Evolutionary conservation across 2,888 invertebrate genomes (phyloP).

Genomic region (Parapristionchus giblindavisi): DNA sequence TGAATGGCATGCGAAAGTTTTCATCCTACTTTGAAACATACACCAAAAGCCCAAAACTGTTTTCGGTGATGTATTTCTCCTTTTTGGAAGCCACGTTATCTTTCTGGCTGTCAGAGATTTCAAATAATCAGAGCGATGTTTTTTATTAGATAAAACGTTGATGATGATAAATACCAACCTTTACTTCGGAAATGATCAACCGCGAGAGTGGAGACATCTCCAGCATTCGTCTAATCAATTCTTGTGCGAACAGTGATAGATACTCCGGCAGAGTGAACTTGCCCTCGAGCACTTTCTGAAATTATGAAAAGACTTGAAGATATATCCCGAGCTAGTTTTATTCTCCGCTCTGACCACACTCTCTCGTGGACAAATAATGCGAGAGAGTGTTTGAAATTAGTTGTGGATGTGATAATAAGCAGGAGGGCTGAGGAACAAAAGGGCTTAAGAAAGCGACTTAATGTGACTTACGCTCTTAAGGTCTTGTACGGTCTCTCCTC

Average conservation of each 20-base stretch:
- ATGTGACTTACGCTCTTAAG: slow-evolving; percentile 69
- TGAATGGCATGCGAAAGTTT: too few species aligned
- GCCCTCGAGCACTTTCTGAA: slow-evolving; percentile 57
- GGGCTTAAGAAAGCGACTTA: background rate
- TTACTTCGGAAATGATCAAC: slow-evolving; percentile 70
- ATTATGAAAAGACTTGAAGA: background rate
- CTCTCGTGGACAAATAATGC: background rate
- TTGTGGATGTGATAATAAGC: too few species aligned
- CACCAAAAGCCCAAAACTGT: too few species aligned
- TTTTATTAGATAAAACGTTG: too few species aligned
- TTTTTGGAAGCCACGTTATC: too few species aligned
- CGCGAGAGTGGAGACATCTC: slow-evolving; percentile 70
- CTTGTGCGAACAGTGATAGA: slow-evolving; percentile 51
- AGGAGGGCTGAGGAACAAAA: background rate
- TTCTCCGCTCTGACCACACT: too few species aligned
- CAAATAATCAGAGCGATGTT: too few species aligned
- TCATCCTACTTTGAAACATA: too few species aligned
- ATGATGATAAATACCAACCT: slow-evolving; percentile 43
- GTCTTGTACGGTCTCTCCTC: slow-evolving; percentile 80
- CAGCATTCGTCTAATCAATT: slow-evolving; percentile 62
- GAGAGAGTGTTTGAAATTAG: background rate
- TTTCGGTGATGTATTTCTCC: too few species aligned
- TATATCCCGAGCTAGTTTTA: background rate
- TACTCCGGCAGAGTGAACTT: slow-evolving; percentile 61
- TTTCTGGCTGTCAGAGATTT: too few species aligned